Percentiles rank a stretch among this genome's conserved stretches.
Evolutionary conservation across 2,888 invertebrate genomes (phyloP).

Genomic region (Rhamphomyia laevipes): DNA sequence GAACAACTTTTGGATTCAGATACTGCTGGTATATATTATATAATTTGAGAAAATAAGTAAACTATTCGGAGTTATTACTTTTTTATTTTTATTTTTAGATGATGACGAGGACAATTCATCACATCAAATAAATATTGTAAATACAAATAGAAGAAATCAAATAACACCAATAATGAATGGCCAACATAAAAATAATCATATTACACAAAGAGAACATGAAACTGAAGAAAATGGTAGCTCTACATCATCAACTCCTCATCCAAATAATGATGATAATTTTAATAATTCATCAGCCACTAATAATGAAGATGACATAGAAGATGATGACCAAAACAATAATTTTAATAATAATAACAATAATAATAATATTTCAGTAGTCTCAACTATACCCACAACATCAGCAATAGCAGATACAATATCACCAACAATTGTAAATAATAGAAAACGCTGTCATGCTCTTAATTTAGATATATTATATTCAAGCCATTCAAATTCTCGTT

Average conservation of each 20-base stretch:
- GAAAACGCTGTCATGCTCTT: constrained; percentile 15
- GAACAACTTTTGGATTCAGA: constrained; percentile 21
- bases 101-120: background rate
- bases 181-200: too few relatives aligned
- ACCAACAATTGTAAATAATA: constrained; percentile 5
- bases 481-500: constrained; percentile 25
- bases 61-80: too few relatives aligned
- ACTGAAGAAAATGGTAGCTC: background rate
- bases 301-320: background rate
- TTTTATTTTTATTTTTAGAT: background rate
- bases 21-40: background rate
- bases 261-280: background rate
- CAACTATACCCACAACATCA: constrained; percentile 2
- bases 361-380: background rate
- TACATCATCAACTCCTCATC: background rate
- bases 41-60: too few relatives aligned
- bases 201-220: too few relatives aligned
- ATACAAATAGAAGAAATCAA: too few relatives aligned
- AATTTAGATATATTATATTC: constrained; percentile 22
- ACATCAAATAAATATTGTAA: too few relatives aligned
- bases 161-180: too few relatives aligned
- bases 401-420: constrained; percentile 11
- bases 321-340: background rate
- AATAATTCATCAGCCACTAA: background rate
- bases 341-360: constrained; percentile 1